Evolutionary conservation across 2,888 invertebrate species (phyloP).

Genomic region (Athripsodes cinereus): DNA sequence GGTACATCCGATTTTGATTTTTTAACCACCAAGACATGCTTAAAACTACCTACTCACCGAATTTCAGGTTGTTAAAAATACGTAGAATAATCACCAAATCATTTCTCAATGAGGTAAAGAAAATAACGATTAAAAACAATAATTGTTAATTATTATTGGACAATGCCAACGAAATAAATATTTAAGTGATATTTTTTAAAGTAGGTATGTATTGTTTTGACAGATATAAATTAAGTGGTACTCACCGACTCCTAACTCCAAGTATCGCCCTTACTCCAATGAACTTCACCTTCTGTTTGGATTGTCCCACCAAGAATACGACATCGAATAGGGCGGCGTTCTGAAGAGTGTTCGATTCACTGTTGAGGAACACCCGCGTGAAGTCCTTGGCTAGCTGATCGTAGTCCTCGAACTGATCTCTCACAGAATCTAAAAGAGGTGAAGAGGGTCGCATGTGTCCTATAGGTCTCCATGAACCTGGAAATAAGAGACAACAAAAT

Average conservation of each 20-base stretch:
- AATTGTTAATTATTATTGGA: too few species aligned
- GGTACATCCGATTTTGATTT: too few species aligned
- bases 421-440: constrained; percentile 83
- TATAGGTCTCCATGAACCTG: constrained; percentile 89
- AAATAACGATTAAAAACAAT: too few species aligned
- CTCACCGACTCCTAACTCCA: constrained; percentile 81
- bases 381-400: constrained; percentile 92
- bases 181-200: background rate
- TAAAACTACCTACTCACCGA: too few species aligned
- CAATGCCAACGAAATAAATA: too few species aligned
- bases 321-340: constrained; percentile 87
- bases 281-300: constrained; percentile 85
- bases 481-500: too few species aligned
- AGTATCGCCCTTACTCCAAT: constrained; percentile 88
- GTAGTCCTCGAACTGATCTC: constrained; percentile 92
- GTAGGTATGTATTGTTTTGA: too few species aligned
- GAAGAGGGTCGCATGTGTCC: constrained; percentile 92
- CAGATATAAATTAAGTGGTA: constrained; percentile 14
- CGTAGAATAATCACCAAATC: too few species aligned
- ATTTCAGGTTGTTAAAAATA: too few species aligned
- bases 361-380: constrained; percentile 81
- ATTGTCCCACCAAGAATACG: constrained; percentile 84
- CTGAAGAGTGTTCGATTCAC: constrained; percentile 67
- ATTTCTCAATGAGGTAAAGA: too few species aligned
- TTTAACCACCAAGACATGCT: too few species aligned